Conservation (phyloP, 2,113 vertebrate species). For the Eulacestoma nigropectus region DNA sequence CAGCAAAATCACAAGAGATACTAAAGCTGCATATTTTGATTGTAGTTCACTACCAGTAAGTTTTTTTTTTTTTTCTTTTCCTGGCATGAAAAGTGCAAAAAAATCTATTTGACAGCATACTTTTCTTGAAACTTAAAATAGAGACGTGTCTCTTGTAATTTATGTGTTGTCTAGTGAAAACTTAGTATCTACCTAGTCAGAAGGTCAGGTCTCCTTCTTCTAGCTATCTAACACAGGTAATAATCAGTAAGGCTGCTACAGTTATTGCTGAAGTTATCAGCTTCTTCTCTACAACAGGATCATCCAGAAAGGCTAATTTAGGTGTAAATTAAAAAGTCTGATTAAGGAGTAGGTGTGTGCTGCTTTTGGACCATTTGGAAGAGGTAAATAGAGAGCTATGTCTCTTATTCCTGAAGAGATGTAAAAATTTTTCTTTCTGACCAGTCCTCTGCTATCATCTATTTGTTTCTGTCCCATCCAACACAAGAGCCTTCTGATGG, state of each 20-base stretch:
- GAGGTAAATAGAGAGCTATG: background rate
- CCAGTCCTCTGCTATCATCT: background rate
- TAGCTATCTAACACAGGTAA: background rate
- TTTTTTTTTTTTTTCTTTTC: background rate
- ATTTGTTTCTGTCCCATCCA: background rate
- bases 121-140: background rate
- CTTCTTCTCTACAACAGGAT: background rate
- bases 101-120: background rate
- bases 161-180: background rate
- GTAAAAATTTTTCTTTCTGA: background rate
- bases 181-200: background rate
- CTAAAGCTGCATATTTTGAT: background rate
- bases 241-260: background rate
- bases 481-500: background rate
- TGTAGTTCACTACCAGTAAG: background rate
- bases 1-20: background rate
- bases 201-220: background rate
- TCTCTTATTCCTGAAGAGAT: background rate
- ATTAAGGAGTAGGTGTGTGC: background rate
- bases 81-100: background rate
- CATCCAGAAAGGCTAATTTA: background rate
- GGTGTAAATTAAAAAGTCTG: background rate
- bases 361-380: background rate
- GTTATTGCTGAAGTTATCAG: background rate
- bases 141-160: background rate